These are phyloP conservation scores for Chironomus striatipennis DNA, from an alignment of 1,140 invertebrate species.

Conservation along the genomic window DNA sequence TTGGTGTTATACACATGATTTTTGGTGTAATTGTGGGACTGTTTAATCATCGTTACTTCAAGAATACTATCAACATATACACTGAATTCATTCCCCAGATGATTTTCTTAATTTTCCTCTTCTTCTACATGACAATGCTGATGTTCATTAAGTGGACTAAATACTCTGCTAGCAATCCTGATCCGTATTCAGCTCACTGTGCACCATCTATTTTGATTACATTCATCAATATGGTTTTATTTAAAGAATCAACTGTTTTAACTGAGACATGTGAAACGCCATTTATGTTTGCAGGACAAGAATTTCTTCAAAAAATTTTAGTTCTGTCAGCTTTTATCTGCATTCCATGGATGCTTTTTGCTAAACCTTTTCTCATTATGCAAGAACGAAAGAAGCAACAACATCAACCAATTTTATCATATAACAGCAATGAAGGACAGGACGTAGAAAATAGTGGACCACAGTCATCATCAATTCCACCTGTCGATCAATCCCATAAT, in stretches of 20 bases:
- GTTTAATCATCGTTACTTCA: constrained; percentile 81
- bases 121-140: constrained; percentile 82
- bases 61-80: constrained; percentile 60
- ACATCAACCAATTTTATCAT: constrained; percentile 24
- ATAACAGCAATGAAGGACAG: constrained; percentile 16
- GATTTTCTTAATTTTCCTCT: constrained; percentile 75
- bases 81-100: constrained; percentile 86
- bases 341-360: constrained; percentile 92
- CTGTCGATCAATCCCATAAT: constrained; percentile 12
- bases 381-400: constrained; percentile 28
- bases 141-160: constrained; percentile 83
- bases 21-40: constrained; percentile 80
- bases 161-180: constrained; percentile 46
- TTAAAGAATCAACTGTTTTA: constrained; percentile 49
- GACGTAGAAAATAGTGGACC: constrained; percentile 28
- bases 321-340: constrained; percentile 79
- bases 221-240: constrained; percentile 91
- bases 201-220: constrained; percentile 88
- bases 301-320: constrained; percentile 72
- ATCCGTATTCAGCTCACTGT: constrained; percentile 53
- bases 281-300: constrained; percentile 65
- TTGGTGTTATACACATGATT: constrained; percentile 89
- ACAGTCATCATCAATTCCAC: constrained; percentile 27
- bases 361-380: constrained; percentile 62
- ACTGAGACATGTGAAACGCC: constrained; percentile 40